Evolutionary conservation across 2,888 invertebrate species (phyloP), one percentile per base, ranked within the genome.

Genomic region (Parthenolecanium corni): DNA sequence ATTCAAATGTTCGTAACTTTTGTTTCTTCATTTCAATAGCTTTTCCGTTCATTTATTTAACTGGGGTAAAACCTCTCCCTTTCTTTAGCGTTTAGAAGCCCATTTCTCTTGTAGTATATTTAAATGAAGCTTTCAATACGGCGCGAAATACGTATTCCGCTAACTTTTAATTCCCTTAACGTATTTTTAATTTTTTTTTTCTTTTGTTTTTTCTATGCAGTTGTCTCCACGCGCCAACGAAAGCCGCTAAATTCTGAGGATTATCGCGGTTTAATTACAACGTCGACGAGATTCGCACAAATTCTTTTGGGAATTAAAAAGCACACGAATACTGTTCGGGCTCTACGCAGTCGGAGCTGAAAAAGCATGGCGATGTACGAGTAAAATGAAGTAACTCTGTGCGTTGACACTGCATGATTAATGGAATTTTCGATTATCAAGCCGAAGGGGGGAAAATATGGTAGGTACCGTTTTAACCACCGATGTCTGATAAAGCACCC

Each of bases 331-430:
- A 44, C 46, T 2, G 16, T 44, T 9, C n/a, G n/a, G 9, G 9
- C 46, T 44, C 14, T 44, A 44, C 16, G 9, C 3, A 44, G n/a
- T 18, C 2, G 20, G 11, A 44, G n/a, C n/a, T n/a, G n/a, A 20
- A 44, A 20, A 44, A 21, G 5, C 21, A 49, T 21, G n/a, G 14
- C 21, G 21, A 14, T 21, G 49, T 46, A 46, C 46, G 49, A n/a
- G 51, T 51, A 61, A 61, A 51, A 61, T 61, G 49, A 51, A 61
- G 36, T 51, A 40, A 61, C 61, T 61, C 18, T 47, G n/a, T n/a
- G 61, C 61, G 61, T 61, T 61, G 61, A 61, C 61, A 51, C 40
- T 49, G 51, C 61, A 61, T 61, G 61, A 61, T 61, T 49, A 49
- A 61, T 61, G 61, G 51, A 61, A 61, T 61, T 61, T 61, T 61